Conservation (phyloP, 2,113 vertebrate species). For the Chloebia gouldiae region DNA sequence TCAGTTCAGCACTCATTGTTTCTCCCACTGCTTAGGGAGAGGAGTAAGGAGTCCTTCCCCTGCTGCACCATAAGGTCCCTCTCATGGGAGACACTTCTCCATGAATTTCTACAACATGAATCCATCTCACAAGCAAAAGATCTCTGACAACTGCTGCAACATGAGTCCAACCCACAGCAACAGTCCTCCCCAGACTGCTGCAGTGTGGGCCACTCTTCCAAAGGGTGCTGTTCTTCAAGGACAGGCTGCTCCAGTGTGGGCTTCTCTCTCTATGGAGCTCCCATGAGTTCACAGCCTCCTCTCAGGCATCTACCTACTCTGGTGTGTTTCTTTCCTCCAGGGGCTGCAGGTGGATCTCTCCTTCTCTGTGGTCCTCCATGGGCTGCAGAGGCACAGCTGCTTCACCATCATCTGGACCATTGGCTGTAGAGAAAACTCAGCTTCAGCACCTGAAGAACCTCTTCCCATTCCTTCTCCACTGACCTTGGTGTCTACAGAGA, state of each 20-base stretch:
- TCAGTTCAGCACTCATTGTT: background rate
- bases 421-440: background rate
- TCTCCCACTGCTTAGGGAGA: background rate
- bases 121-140: background rate
- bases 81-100: background rate
- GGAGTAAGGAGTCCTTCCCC: background rate
- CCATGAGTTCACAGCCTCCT: background rate
- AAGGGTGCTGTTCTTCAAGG: background rate
- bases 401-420: too few relatives aligned
- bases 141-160: background rate
- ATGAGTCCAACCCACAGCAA: background rate
- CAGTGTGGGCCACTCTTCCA: background rate
- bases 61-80: background rate
- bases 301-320: too few relatives aligned
- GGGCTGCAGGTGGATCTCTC: background rate
- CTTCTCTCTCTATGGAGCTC: background rate
- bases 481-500: too few relatives aligned
- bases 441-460: background rate
- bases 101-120: rapidly evolving
- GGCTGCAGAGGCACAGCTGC: background rate
- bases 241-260: background rate
- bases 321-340: too few relatives aligned
- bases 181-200: background rate
- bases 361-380: background rate
- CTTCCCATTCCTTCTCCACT: background rate